These are phyloP conservation scores for Mohoua ochrocephala DNA, from an alignment of 2,113 vertebrate species.

Conservation along the genomic window DNA sequence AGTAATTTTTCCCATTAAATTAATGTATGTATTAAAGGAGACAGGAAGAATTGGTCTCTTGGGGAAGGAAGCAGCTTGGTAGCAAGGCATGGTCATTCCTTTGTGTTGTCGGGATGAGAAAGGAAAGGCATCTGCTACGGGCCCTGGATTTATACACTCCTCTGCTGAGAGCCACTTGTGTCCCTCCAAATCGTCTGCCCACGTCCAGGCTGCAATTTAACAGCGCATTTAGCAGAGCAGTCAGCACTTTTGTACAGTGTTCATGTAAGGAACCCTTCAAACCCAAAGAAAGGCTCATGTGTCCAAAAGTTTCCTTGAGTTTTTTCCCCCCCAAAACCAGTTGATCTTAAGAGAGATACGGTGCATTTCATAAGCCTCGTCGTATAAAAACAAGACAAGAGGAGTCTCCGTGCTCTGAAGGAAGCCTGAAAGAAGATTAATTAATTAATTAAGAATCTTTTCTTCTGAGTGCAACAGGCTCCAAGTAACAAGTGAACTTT, in stretches of 20 bases:
- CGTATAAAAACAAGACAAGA: neutral
- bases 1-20: neutral
- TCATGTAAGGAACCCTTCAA: neutral
- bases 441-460: conserved; percentile 60
- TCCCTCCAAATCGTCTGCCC: neutral
- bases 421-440: conserved; percentile 32
- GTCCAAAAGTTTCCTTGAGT: neutral
- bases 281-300: neutral
- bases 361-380: neutral
- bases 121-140: neutral
- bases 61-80: neutral
- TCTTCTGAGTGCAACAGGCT: conserved; percentile 53
- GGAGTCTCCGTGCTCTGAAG: neutral
- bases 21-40: neutral
- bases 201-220: neutral
- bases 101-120: neutral
- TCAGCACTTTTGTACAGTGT: neutral
- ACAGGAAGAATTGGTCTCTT: neutral
- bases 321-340: neutral
- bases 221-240: neutral
- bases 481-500: conserved; percentile 63
- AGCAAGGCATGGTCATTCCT: neutral
- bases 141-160: neutral
- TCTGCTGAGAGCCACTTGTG: neutral
- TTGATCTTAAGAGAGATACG: neutral